Evolutionary conservation across 2,888 invertebrate species (phyloP), one percentile per base, ranked within the genome.

Genomic region (Yponomeuta evonymella): DNA sequence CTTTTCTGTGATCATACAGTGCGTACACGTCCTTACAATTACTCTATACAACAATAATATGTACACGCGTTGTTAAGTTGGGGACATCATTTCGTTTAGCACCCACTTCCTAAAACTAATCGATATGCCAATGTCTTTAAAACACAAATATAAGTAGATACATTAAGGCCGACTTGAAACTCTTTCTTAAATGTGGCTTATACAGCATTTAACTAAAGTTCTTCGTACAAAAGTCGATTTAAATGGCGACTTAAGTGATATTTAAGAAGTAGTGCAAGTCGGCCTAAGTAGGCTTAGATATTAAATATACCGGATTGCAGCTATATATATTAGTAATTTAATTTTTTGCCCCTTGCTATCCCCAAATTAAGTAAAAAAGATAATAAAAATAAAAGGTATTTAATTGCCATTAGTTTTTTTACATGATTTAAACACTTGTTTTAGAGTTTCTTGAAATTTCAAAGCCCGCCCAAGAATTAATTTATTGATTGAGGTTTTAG

Each of bases 21-120:
- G 65, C 76, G 69, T 74, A 73, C 70, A 71, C 58, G 74, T 73
- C 75, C 73, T 76, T 76, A 80, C 81, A 78, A 72, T 79, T 83
- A 84, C 72, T 75, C 79, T 85, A 82, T 84, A 87, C 84, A 86
- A 83, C 81, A 80, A 76, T 76, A 79, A 74, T 83, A 83, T 84
- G 80, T 86, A 86, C 86, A 87, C 76, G 77, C 79, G 72, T 71
- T 82, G 79, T 75, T 73, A 75, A 75, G 74, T 76, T 71, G 72
- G 72, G 76, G 78, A 80, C 79, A 78, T 76, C 76, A 77, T 77
- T 80, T 76, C 75, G 78, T 78, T 79, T 77, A 89, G 89, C 89
- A 89, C 89, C 89, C 87, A 81, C 83, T 76, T 81, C 79, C 77
- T 79, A 83, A 83, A 81, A 83, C 80, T 83, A 84, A 83, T 80